Evolutionary conservation across 1,140 invertebrate genomes (phyloP).

Genomic region (Drosophila cardini): DNA sequence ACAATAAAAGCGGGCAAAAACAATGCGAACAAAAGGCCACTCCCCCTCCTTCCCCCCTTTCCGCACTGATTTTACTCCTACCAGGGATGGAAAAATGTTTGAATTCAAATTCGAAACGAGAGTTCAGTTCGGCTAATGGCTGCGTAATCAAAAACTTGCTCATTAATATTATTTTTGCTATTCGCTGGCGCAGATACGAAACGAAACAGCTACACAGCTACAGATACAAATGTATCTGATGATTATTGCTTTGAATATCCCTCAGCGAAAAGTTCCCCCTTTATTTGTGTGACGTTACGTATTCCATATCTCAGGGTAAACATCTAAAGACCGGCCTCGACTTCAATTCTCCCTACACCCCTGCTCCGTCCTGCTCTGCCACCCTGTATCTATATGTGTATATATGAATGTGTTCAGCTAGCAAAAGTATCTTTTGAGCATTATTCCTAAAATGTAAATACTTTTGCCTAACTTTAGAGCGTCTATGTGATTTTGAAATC

Average conservation of each 20-base stretch:
- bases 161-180: conserved; percentile 60
- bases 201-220: conserved; percentile 24
- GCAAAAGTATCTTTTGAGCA: conserved; percentile 53
- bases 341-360: conserved; percentile 6
- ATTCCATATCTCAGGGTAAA: conserved; percentile 67
- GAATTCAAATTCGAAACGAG: conserved; percentile 49
- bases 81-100: conserved; percentile 6
- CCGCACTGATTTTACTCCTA: background rate
- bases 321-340: conserved; percentile 49
- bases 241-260: conserved; percentile 72
- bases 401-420: conserved; percentile 9
- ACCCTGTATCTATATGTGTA: conserved; percentile 18
- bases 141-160: conserved; percentile 62
- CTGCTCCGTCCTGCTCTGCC: background rate
- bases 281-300: conserved; percentile 26
- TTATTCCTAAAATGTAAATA: conserved; percentile 73
- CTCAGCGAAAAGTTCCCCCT: conserved; percentile 54
- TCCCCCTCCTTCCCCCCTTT: conserved; percentile 1
- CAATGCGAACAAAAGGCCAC: conserved; percentile 39
- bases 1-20: conserved; percentile 49
- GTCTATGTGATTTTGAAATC: conserved; percentile 66
- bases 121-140: conserved; percentile 53
- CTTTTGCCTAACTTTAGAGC: conserved; percentile 78
- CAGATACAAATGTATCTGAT: conserved; percentile 37
- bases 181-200: conserved; percentile 30